Conservation (phyloP, 2,888 invertebrate genomes). For the Pelosia muscerda region DNA sequence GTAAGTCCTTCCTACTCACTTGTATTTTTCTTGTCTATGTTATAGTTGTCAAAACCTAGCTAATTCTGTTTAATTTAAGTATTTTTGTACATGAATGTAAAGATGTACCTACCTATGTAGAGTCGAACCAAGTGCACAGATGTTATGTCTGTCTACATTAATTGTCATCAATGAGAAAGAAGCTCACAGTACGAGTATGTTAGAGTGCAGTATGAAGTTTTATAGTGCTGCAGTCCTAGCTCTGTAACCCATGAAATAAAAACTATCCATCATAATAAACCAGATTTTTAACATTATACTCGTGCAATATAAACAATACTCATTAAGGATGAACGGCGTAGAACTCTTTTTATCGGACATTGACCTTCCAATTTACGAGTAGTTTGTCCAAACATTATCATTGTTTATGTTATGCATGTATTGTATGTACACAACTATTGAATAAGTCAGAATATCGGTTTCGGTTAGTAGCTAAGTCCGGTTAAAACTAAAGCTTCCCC, state of each 20-base stretch:
- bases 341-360: conserved; percentile 1
- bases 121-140: too few relatives aligned
- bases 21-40: too few relatives aligned
- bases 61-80: too few relatives aligned
- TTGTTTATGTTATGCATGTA: neutral
- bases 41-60: too few relatives aligned
- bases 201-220: neutral
- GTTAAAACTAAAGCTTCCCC: too few relatives aligned
- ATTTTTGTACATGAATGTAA: too few relatives aligned
- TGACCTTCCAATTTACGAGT: conserved; percentile 5
- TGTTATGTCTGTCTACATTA: too few relatives aligned
- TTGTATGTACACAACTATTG: neutral
- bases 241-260: neutral
- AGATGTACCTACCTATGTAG: too few relatives aligned
- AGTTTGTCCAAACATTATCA: neutral
- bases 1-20: too few relatives aligned
- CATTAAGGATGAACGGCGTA: neutral
- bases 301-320: neutral
- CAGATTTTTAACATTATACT: neutral
- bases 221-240: neutral
- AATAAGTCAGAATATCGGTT: neutral
- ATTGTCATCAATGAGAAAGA: neutral
- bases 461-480: too few relatives aligned
- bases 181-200: too few relatives aligned
- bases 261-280: neutral